Conservation (phyloP, 2,888 invertebrate species). For the Diplolepis rosae region DNA sequence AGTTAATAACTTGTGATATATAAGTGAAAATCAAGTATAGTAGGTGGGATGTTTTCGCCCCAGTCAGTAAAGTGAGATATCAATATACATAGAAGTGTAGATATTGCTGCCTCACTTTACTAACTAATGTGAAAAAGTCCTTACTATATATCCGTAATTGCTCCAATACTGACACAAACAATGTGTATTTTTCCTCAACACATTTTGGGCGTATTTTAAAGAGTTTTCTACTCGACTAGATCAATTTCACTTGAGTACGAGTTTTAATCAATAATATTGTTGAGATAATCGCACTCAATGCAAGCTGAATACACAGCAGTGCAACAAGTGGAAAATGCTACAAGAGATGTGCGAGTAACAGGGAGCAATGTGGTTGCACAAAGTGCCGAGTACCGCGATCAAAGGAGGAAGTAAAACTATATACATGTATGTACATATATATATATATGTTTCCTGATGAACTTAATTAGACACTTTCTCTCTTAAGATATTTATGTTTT, state of each 20-base stretch:
- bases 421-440: not conserved
- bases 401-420: constrained; percentile 22
- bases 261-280: constrained; percentile 29
- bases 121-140: too few relatives aligned
- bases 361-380: constrained; percentile 16
- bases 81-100: too few relatives aligned
- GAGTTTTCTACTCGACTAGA: not conserved
- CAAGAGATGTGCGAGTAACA: constrained; percentile 31
- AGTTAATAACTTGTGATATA: too few relatives aligned
- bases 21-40: too few relatives aligned
- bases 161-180: too few relatives aligned
- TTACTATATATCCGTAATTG: too few relatives aligned
- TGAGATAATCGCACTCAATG: constrained; percentile 28
- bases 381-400: constrained; percentile 11
- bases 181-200: too few relatives aligned
- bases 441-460: too few relatives aligned
- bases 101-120: too few relatives aligned
- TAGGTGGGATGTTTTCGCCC: too few relatives aligned
- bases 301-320: constrained; percentile 26
- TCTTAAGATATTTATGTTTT: not conserved
- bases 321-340: constrained; percentile 31
- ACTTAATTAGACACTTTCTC: constrained; percentile 8
- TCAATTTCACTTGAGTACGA: constrained; percentile 7
- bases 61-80: too few relatives aligned
- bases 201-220: not conserved